Percentiles rank a stretch among this genome's conserved stretches.
phyloP scores from a whole-genome alignment of 92 coral and sea anemone species.

The Paramuricea clavata region DNA sequence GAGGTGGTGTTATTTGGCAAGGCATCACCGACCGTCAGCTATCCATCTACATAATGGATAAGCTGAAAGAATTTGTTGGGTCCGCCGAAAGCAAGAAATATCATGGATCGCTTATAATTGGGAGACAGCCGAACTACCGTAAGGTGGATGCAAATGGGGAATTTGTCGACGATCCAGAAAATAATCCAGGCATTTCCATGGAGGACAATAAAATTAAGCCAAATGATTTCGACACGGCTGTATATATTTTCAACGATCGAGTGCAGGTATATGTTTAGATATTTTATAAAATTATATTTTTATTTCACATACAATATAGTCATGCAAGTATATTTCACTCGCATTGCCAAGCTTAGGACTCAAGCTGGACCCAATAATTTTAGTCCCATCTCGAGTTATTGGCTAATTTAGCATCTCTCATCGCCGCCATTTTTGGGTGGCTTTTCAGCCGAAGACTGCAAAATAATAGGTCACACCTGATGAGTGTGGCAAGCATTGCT shows the following conservation, averaged over 20 bases:
- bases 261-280: conserved; percentile 14
- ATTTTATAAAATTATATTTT: background rate
- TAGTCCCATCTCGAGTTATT: too few species aligned
- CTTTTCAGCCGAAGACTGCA: too few species aligned
- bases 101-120: conserved; percentile 9
- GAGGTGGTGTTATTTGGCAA: conserved; percentile 43
- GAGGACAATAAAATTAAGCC: background rate
- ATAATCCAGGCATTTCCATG: background rate
- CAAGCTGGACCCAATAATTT: too few species aligned
- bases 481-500: too few species aligned
- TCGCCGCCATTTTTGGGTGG: too few species aligned
- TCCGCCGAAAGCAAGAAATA: background rate
- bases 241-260: conserved; percentile 20
- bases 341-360: too few species aligned
- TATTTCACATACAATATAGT: too few species aligned
- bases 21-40: conserved; percentile 14
- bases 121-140: background rate
- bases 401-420: too few species aligned
- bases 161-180: conserved; percentile 1
- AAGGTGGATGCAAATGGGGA: background rate
- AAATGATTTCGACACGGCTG: background rate
- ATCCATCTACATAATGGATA: conserved; percentile 14
- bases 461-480: too few species aligned
- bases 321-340: too few species aligned
- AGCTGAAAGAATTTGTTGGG: background rate